Evolutionary conservation across 2,888 invertebrate species (phyloP).

Genomic region (Scaptomyza polygonia): DNA sequence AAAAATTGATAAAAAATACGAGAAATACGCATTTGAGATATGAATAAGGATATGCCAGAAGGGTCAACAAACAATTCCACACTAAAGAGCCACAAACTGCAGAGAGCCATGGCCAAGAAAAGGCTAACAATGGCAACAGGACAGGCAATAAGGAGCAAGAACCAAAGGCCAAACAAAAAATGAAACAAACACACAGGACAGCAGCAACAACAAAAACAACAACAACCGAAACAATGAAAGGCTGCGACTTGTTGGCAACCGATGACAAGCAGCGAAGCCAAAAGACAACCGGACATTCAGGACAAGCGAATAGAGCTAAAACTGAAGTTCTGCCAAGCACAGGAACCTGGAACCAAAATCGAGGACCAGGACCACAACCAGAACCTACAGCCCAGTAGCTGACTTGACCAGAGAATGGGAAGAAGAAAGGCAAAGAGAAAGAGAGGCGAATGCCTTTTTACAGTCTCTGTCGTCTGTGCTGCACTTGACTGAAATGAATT

Average conservation of each 20-base stretch:
- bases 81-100: constrained; percentile 42
- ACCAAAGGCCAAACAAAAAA: constrained; percentile 47
- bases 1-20: background rate
- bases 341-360: constrained; percentile 32
- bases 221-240: constrained; percentile 45
- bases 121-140: constrained; percentile 19
- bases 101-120: constrained; percentile 13
- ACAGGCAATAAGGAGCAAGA: constrained; percentile 1
- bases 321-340: constrained; percentile 49
- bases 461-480: constrained; percentile 45
- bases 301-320: constrained; percentile 11
- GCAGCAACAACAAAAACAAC: constrained; percentile 39
- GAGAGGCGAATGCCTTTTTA: constrained; percentile 49
- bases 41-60: constrained; percentile 60
- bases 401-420: background rate
- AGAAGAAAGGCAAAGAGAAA: background rate
- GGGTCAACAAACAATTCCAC: constrained; percentile 61
- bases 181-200: constrained; percentile 28
- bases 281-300: background rate
- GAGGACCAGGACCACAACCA: constrained; percentile 10
- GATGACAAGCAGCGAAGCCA: constrained; percentile 50
- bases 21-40: constrained; percentile 25
- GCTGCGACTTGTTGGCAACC: constrained; percentile 59
- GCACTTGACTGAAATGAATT: constrained; percentile 76
- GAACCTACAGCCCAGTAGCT: constrained; percentile 7